Percentiles rank a stretch among this genome's conserved stretches.
These are phyloP conservation scores for Condylostylus longicornis DNA, from an alignment of 1,140 invertebrate species.

Conservation along the genomic window DNA sequence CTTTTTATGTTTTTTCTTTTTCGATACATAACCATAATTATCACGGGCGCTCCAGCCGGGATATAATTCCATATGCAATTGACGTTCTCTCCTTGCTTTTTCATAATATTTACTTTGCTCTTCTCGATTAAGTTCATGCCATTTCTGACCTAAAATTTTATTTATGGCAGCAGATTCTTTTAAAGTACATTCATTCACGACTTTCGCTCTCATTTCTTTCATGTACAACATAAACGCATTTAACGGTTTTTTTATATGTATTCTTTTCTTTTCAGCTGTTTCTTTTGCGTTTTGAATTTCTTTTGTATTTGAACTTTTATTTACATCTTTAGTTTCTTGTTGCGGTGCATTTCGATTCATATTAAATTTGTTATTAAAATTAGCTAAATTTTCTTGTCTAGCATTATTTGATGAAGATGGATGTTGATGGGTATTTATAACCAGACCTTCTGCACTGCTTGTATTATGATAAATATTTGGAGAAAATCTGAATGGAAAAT, in stretches of 20 bases:
- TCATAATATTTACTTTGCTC: slow-evolving; percentile 99
- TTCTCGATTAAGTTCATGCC: slow-evolving; percentile 85
- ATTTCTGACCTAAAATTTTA: slow-evolving; percentile 90
- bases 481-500: slow-evolving; percentile 69
- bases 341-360: no score
- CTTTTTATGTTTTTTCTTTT: slow-evolving; percentile 99
- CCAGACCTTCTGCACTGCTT: no score
- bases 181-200: slow-evolving; percentile 87
- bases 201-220: slow-evolving; percentile 95
- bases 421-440: no score
- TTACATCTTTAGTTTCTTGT: no score
- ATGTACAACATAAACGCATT: slow-evolving; percentile 99
- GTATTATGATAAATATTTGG: slow-evolving; percentile 64
- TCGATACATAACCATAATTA: slow-evolving; percentile 96
- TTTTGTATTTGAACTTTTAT: no score
- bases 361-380: no score
- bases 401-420: no score
- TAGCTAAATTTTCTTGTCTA: no score
- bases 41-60: slow-evolving; percentile 97
- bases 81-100: slow-evolving; percentile 89
- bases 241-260: slow-evolving; percentile 94
- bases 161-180: slow-evolving; percentile 97
- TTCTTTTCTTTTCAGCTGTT: slow-evolving; percentile 61
- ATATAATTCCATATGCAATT: slow-evolving; percentile 92
- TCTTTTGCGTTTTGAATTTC: no score